Conservation (phyloP, 2,888 invertebrate genomes). For the Cryptops parisi region DNA sequence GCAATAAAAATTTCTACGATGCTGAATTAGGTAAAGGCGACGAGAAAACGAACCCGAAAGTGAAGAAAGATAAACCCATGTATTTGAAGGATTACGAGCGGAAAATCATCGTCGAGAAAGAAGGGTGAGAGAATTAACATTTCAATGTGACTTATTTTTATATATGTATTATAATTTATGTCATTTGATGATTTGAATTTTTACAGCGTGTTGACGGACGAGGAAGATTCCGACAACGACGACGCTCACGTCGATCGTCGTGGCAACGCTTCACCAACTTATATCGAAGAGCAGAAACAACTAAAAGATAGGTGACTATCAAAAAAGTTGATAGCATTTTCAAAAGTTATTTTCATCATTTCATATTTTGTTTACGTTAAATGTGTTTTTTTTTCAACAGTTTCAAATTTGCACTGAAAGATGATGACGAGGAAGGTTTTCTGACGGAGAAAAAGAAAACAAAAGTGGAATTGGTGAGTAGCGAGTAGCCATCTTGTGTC, state of each 20-base stretch:
- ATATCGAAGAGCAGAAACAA: conserved; percentile 50
- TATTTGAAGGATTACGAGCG: conserved; percentile 65
- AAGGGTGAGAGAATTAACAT: conserved; percentile 36
- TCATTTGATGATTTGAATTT: conserved; percentile 12
- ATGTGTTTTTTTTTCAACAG: conserved; percentile 19
- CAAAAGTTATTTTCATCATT: too few species aligned
- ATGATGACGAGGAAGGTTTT: conserved; percentile 31
- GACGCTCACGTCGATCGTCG: conserved; percentile 1
- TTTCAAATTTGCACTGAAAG: conserved; percentile 26
- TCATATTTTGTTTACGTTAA: background rate
- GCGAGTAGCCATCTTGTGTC: too few species aligned
- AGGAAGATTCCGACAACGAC: conserved; percentile 17
- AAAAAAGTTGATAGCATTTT: too few species aligned
- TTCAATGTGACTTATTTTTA: too few species aligned
- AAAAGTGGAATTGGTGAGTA: conserved; percentile 25
- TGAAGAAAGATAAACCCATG: conserved; percentile 41
- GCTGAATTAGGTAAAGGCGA: background rate
- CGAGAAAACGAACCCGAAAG: conserved; percentile 25
- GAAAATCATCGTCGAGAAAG: conserved; percentile 52
- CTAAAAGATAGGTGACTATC: conserved; percentile 47
- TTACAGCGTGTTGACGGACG: conserved; percentile 17
- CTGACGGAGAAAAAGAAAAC: conserved; percentile 36
- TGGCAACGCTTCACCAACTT: conserved; percentile 35
- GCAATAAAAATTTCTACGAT: background rate
- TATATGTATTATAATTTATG: too few species aligned